These are phyloP conservation scores for Trichechus manatus DNA, from an alignment of 2,113 vertebrate species.

Conservation along the genomic window DNA sequence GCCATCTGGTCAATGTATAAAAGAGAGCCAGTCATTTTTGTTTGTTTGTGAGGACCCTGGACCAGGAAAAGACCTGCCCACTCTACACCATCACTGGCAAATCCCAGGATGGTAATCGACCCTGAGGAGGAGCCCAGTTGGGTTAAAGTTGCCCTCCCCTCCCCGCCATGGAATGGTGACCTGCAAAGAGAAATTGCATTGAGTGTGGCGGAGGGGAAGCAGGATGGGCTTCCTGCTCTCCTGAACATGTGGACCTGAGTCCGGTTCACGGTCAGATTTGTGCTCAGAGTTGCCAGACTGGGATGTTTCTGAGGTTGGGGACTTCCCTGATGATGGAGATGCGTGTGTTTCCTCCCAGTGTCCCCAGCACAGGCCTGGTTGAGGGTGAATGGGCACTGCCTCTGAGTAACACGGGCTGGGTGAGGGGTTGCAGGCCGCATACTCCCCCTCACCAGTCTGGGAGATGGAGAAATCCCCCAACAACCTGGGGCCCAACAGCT, in stretches of 20 bases:
- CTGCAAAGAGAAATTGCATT: too few species aligned
- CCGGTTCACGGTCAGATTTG: not conserved
- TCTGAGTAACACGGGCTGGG: not conserved
- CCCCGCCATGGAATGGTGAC: too few species aligned
- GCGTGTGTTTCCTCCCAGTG: not conserved
- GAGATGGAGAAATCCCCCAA: not conserved
- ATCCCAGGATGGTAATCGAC: too few species aligned
- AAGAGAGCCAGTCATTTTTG: not conserved
- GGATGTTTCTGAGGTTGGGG: not conserved
- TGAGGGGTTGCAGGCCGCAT: not conserved
- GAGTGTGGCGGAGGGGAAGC: accelerated
- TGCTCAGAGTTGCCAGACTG: not conserved
- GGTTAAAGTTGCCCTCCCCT: accelerated
- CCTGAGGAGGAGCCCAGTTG: not conserved
- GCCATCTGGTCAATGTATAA: not conserved
- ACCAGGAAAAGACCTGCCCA: not conserved
- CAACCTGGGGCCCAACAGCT: not conserved
- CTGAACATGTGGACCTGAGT: not conserved
- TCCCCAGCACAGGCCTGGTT: not conserved
- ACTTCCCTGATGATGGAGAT: not conserved
- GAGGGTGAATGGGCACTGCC: not conserved
- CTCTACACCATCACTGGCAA: not conserved
- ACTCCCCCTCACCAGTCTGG: not conserved
- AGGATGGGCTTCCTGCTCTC: not conserved
- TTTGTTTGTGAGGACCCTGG: not conserved